Evolutionary conservation across 1,140 invertebrate species (phyloP), one percentile per base, ranked within the genome.

Genomic region (Drosophila funebris): DNA sequence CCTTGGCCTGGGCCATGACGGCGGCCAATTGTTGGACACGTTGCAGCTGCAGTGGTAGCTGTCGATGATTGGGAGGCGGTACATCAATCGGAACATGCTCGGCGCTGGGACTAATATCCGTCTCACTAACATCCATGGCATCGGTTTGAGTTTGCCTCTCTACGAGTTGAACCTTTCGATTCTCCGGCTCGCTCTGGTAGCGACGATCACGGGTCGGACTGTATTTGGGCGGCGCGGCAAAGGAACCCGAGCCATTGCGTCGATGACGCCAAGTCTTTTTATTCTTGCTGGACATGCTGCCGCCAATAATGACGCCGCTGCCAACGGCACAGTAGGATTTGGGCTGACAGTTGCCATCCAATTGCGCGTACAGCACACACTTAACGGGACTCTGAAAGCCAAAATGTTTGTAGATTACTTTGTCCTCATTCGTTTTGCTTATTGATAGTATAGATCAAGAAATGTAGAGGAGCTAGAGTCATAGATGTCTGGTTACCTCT

Each of bases 121-220:
- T 92, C 72, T 94, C 94, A 68, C 93, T 94, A 3, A 94, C 92
- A 70, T 93, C 93, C 92, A 94, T 93, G 31, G 83, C 92, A 76
- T 95, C 95, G 1, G 95, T 96, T 91, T 96, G 95, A 0, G 95
- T 95, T 83, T 95, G 94, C 58, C 91, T 93, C 72, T 95, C 94
- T 6, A 95, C 93, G 4, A 93, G 72, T 48, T 92, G 89, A 0
- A 93, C 92, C 46, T 92, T 92, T 7, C 92, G 83, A 52, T 92
- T 90, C 54, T 92, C 92, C 9, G 92, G 92, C 48, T 91, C 90
- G 54, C 92, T 92, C 54, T 91, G 90, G 27, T 92, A 93, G 22
- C 90, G 93, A 76, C 94, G 91, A 76, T 94, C 93, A 4, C 93
- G 92, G 70, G 92, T 92, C 18, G 93, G 93, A 91, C 93, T 93